Evolutionary conservation across 2,888 invertebrate species (phyloP).

Genomic region (Ariolimax columbianus): DNA sequence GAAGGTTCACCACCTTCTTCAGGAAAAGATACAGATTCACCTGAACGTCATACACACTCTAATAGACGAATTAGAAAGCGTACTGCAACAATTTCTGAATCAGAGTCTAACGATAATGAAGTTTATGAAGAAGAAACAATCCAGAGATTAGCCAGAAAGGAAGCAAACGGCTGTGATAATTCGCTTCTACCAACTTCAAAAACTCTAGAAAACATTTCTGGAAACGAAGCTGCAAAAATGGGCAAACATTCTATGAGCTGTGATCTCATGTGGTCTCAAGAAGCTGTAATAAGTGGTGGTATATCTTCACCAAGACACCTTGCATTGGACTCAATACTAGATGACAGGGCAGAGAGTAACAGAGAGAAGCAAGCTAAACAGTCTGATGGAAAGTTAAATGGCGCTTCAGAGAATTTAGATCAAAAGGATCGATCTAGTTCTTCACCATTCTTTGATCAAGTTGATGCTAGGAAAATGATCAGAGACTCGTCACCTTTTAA

Average conservation of each 20-base stretch:
- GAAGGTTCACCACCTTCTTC: neutral
- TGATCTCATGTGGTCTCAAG: constrained; percentile 1
- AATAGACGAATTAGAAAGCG: neutral
- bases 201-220: neutral
- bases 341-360: neutral
- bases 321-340: neutral
- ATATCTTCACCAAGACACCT: neutral
- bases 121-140: neutral
- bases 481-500: constrained; percentile 1
- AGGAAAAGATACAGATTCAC: neutral
- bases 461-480: neutral
- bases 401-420: neutral
- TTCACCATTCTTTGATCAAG: constrained; percentile 19
- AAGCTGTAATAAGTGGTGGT: neutral
- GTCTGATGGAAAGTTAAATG: neutral
- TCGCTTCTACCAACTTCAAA: neutral
- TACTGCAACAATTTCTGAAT: neutral
- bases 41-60: neutral
- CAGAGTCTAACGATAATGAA: neutral
- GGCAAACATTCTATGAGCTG: neutral
- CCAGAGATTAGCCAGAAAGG: neutral
- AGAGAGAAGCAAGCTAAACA: neutral
- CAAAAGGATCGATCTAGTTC: neutral
- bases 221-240: neutral
- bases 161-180: too few relatives aligned